Base-by-base conservation (phyloP, 2,113 vertebrate genomes). In the Oncorhynchus gorbuscha region DNA sequence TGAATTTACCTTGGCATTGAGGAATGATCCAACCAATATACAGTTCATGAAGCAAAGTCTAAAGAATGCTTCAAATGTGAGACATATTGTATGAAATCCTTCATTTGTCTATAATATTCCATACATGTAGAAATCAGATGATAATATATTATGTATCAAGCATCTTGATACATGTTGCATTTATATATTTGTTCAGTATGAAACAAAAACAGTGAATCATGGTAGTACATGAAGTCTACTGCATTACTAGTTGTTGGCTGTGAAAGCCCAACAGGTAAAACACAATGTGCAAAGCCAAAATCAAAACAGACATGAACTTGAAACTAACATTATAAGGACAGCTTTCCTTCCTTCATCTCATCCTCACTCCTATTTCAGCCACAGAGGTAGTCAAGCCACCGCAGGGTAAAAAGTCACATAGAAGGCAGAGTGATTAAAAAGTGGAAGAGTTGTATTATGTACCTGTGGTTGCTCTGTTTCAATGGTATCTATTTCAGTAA, bases 391-490 rank as follows among this genome's bases (percentile, higher is more conserved):
- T 77, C 28, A n/a, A 20, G 61, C 82, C 71, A 16, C 22, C 11
- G 5, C 22, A 20, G 39, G 24, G n/a, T 22, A 66, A 51, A 51
- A 6, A 4, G 20, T n/a, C 16, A 62, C 13, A 76, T 75, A 84
- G 84, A 88, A 91, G 88, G 88, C 81, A 73, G 20, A 58, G 77
- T 8, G 30, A 67, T 79, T 20, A 8, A 66, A 14, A 12, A 28
- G 12, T 5, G 20, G 73, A 39, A 79, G 62, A 84, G 73, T 22
- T 58, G 58, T 35, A 8, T 58, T 3, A 5, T 58, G 16, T 14
- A 62, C 45, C 14, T 49, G 39, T 62, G 48, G 32, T 32, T 65
- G 59, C 59, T 39, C 20, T 13, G 61, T 62, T 62, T 62, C 35
- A 35, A 7, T 35, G 6, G 6, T 35, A 66, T 13, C 22, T 66